Conservation (phyloP, 2,113 vertebrate species). For the Bos indicus region DNA sequence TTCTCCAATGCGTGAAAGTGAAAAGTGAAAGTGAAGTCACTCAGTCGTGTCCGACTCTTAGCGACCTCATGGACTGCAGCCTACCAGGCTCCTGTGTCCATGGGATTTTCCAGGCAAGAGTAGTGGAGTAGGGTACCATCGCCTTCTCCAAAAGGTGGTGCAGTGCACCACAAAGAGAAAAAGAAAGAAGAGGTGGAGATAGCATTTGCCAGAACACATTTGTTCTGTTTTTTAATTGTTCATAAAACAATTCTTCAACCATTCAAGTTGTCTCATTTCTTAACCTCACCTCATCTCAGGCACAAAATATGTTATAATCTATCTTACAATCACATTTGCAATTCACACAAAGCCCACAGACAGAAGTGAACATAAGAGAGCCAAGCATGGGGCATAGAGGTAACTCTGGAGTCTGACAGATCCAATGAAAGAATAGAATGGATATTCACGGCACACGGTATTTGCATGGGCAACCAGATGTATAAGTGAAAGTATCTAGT, state of each 20-base stretch:
- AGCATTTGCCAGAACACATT: not conserved
- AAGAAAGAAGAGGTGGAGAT: not conserved
- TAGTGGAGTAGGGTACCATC: no score
- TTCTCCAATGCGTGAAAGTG: no score
- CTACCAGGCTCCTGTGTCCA: no score
- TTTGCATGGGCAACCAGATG: not conserved
- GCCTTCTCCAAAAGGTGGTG: no score
- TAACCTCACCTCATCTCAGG: not conserved
- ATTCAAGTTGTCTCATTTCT: not conserved
- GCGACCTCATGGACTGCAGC: no score
- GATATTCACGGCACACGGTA: not conserved
- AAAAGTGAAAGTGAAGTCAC: no score
- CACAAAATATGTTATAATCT: not conserved
- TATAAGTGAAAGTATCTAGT: not conserved
- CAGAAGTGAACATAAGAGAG: not conserved
- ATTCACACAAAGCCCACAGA: not conserved
- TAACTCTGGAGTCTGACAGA: not conserved
- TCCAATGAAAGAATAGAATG: not conserved
- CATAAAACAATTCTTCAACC: not conserved
- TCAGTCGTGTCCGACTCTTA: no score
- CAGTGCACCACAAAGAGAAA: not conserved
- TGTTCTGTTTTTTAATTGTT: not conserved
- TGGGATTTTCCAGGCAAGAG: no score
- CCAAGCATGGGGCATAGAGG: not conserved
- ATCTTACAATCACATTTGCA: not conserved